phyloP scores from a whole-genome alignment of 2,113 vertebrate genomes.

The Saguinus midas region DNA sequence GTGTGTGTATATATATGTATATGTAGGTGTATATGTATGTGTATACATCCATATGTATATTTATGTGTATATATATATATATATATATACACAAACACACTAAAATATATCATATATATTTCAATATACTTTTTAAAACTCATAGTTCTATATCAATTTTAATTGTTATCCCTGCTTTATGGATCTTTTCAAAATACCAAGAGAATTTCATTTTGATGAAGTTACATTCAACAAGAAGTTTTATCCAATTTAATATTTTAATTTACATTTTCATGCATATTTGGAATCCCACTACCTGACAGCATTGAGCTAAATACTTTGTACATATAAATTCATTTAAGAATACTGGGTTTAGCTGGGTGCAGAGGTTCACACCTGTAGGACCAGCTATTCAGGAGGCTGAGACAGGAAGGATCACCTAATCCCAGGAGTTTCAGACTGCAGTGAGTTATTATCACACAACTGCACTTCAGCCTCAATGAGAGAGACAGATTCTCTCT shows the following conservation, averaged over 20 bases:
- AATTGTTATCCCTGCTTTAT: background rate
- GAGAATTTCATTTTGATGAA: conserved; percentile 25
- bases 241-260: background rate
- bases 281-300: background rate
- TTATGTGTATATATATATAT: background rate
- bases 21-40: background rate
- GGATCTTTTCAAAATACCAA: background rate
- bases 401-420: too few species aligned
- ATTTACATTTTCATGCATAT: conserved; percentile 11
- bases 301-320: background rate
- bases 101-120: background rate
- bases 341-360: too few species aligned
- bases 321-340: background rate
- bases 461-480: too few species aligned
- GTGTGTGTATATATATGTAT: background rate
- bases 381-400: too few species aligned
- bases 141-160: background rate
- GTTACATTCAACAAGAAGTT: background rate
- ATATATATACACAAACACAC: background rate
- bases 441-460: too few species aligned
- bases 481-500: too few species aligned
- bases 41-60: background rate
- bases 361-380: too few species aligned
- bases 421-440: too few species aligned
- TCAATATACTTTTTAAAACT: background rate